Conservation (phyloP, 2,888 invertebrate species). For the Griposia aprilina region DNA sequence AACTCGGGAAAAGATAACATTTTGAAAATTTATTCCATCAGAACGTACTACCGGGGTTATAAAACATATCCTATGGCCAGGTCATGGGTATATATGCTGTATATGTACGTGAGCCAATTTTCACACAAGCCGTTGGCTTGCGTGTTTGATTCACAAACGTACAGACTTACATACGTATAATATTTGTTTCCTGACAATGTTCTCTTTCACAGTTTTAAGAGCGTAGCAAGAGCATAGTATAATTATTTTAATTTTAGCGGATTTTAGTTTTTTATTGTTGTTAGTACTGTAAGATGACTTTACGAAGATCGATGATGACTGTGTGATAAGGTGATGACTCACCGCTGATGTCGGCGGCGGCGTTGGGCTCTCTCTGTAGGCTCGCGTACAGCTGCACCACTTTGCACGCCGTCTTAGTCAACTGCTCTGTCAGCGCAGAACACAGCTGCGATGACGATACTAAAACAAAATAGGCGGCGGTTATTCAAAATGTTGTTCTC, state of each 20-base stretch:
- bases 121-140: neutral
- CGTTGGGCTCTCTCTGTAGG: slow-evolving; percentile 90
- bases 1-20: neutral
- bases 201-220: too few relatives aligned
- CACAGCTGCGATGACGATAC: slow-evolving; percentile 89
- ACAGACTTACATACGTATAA: too few relatives aligned
- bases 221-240: too few relatives aligned
- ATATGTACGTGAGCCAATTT: neutral
- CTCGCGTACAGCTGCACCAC: slow-evolving; percentile 93
- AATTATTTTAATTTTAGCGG: too few relatives aligned
- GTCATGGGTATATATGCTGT: too few relatives aligned
- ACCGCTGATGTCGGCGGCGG: slow-evolving; percentile 86
- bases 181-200: too few relatives aligned
- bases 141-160: neutral
- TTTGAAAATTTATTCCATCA: neutral
- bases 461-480: slow-evolving; percentile 61
- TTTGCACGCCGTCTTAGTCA: slow-evolving; percentile 92
- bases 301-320: neutral
- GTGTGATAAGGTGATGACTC: slow-evolving; percentile 18
- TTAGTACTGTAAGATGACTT: neutral
- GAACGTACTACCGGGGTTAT: neutral
- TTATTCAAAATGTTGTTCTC: neutral
- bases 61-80: neutral
- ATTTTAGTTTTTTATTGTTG: too few relatives aligned
- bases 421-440: slow-evolving; percentile 88